Evolutionary conservation across 2,888 invertebrate species (phyloP).

Genomic region (Eulithis prunata): DNA sequence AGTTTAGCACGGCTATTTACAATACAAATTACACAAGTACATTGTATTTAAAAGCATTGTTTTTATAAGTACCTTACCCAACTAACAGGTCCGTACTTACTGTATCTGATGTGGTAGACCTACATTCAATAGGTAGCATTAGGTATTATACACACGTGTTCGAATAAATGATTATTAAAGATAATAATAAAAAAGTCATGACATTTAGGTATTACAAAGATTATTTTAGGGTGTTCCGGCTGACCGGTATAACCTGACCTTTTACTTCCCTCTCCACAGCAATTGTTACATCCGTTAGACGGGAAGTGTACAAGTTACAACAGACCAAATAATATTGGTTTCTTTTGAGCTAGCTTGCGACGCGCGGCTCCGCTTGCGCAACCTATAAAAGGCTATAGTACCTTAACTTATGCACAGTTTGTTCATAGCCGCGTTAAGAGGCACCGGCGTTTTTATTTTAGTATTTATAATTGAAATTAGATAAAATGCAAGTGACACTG

Average conservation of each 20-base stretch:
- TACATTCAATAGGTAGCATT: too few relatives aligned
- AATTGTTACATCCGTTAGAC: conserved; percentile 9
- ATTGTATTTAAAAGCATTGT: conserved; percentile 14
- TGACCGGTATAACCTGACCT: conserved; percentile 19
- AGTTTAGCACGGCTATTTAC: conserved; percentile 17
- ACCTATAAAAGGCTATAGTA: conserved; percentile 44
- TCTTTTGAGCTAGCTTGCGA: conserved; percentile 12
- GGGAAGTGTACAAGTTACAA: conserved; percentile 27
- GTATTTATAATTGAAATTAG: conserved; percentile 39
- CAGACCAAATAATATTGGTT: conserved; percentile 24
- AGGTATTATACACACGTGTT: too few relatives aligned
- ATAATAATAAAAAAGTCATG: too few relatives aligned
- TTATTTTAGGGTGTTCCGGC: not conserved
- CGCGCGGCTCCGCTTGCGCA: conserved; percentile 37
- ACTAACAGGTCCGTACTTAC: not conserved
- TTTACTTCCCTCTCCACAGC: conserved; percentile 16
- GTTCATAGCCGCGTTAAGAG: conserved; percentile 37
- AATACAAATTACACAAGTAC: conserved; percentile 9
- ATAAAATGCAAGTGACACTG: conserved; percentile 61
- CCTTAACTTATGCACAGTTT: conserved; percentile 45
- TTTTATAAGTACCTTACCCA: not conserved
- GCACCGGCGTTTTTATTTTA: conserved; percentile 33
- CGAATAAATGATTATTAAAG: too few relatives aligned
- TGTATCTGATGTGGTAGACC: not conserved
- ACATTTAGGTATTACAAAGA: too few relatives aligned